A percentile compares a stretch with the other conserved stretches of the same genome.
Evolutionary conservation across 2,888 invertebrate genomes (phyloP).

Genomic region (Trissolcus brochymenae): DNA sequence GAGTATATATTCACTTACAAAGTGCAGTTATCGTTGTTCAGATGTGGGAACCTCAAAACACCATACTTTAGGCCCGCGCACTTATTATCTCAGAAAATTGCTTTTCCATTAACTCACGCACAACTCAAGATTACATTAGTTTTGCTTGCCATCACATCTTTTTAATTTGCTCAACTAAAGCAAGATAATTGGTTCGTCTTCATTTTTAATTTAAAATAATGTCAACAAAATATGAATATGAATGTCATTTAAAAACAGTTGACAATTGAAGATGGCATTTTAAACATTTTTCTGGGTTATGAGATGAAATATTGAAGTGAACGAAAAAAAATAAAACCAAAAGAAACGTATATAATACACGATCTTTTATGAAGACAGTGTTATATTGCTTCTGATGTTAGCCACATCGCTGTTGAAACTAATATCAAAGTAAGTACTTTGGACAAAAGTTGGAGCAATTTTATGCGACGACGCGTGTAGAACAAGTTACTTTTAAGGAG

Average conservation of each 20-base stretch:
- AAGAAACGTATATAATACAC: background rate
- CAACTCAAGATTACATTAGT: conserved; percentile 31
- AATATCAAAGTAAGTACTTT: conserved; percentile 49
- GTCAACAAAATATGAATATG: background rate
- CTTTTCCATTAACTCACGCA: conserved; percentile 54
- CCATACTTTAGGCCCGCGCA: conserved; percentile 39
- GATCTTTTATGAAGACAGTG: conserved; percentile 26
- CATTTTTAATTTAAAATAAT: background rate
- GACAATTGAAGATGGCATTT: too few species aligned
- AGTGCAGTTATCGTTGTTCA: conserved; percentile 54
- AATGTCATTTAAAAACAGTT: background rate
- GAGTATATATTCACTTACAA: conserved; percentile 57
- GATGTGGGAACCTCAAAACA: conserved; percentile 48
- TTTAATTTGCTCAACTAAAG: conserved; percentile 9
- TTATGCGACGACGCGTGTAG: conserved; percentile 41
- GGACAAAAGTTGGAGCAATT: conserved; percentile 52
- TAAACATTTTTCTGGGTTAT: background rate
- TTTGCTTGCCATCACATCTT: conserved; percentile 38
- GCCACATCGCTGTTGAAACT: conserved; percentile 56
- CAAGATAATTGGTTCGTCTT: background rate
- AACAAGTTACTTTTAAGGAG: conserved; percentile 49
- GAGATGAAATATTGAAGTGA: background rate
- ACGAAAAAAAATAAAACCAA: background rate
- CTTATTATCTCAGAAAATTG: conserved; percentile 51
- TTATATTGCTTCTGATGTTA: conserved; percentile 46